Evolutionary conservation across 2,888 invertebrate species (phyloP).

Genomic region (Trisateles emortualis): DNA sequence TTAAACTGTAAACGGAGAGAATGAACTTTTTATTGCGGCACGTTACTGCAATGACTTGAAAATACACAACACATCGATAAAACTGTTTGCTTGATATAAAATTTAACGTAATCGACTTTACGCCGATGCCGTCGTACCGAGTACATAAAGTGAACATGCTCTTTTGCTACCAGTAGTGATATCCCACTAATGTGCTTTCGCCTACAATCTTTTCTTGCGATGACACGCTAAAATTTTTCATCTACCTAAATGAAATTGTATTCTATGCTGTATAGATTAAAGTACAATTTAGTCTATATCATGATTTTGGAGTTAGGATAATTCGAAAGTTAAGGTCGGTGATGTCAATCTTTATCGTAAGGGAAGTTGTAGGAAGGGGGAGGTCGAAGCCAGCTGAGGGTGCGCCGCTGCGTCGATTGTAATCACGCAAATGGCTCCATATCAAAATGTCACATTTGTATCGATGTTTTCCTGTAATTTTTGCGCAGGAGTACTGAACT

Average conservation of each 20-base stretch:
- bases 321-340: slow-evolving; percentile 76
- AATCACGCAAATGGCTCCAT: slow-evolving; percentile 86
- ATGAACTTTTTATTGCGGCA: slow-evolving; percentile 41
- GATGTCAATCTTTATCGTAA: slow-evolving; percentile 86
- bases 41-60: slow-evolving; percentile 43
- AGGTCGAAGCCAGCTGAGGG: slow-evolving; percentile 70
- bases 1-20: slow-evolving; percentile 38
- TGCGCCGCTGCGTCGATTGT: slow-evolving; percentile 84
- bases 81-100: slow-evolving; percentile 77
- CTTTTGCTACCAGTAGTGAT: slow-evolving; percentile 80
- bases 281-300: slow-evolving; percentile 61
- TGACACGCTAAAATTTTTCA: slow-evolving; percentile 77
- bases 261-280: slow-evolving; percentile 56
- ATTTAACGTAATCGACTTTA: slow-evolving; percentile 78
- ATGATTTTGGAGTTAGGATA: slow-evolving; percentile 71
- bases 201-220: slow-evolving; percentile 84
- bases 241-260: slow-evolving; percentile 52
- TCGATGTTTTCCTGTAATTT: slow-evolving; percentile 76
- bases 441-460: slow-evolving; percentile 84
- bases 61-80: slow-evolving; percentile 63
- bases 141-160: slow-evolving; percentile 78
- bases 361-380: slow-evolving; percentile 79
- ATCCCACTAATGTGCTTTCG: slow-evolving; percentile 84
- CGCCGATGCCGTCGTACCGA: slow-evolving; percentile 65
- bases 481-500: slow-evolving; percentile 63